Evolutionary conservation across 1,140 invertebrate species (phyloP).

Genomic region (Brachionus rotundiformis): DNA sequence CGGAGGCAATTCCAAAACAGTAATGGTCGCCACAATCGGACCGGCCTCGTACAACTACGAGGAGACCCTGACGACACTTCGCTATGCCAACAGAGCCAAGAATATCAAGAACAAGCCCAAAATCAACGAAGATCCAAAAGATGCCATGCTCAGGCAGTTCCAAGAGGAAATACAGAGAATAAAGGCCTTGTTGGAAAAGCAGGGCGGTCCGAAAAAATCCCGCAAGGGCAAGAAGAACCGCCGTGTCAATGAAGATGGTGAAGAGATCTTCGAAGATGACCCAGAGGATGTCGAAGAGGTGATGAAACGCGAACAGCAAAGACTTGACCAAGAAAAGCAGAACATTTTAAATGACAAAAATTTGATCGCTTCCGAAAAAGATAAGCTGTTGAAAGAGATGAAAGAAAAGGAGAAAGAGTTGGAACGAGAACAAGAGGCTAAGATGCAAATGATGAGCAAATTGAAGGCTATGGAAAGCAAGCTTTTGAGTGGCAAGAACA

Average conservation of each 20-base stretch:
- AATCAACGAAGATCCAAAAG: slow-evolving; percentile 93
- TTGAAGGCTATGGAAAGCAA: slow-evolving; percentile 45
- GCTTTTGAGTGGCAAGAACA: slow-evolving; percentile 51
- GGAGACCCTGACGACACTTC: slow-evolving; percentile 64
- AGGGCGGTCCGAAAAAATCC: slow-evolving; percentile 53
- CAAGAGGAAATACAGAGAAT: slow-evolving; percentile 64
- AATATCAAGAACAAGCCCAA: slow-evolving; percentile 93
- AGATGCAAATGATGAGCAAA: slow-evolving; percentile 74
- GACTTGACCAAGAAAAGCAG: slow-evolving; percentile 67
- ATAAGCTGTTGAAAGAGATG: slow-evolving; percentile 69
- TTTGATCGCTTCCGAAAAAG: slow-evolving; percentile 67
- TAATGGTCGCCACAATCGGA: slow-evolving; percentile 65
- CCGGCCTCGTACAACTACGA: slow-evolving; percentile 65
- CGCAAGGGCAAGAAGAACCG: slow-evolving; percentile 49
- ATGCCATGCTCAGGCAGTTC: slow-evolving; percentile 66
- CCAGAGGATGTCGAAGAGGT: slow-evolving; percentile 63
- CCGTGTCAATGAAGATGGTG: slow-evolving; percentile 51
- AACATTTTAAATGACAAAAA: slow-evolving; percentile 67
- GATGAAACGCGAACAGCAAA: slow-evolving; percentile 64
- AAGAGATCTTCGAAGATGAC: slow-evolving; percentile 55
- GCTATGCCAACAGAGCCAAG: slow-evolving; percentile 90
- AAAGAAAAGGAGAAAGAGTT: slow-evolving; percentile 58
- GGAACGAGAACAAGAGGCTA: slow-evolving; percentile 62
- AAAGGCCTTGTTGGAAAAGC: slow-evolving; percentile 60
- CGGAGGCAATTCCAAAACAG: slow-evolving; percentile 65